Conservation (phyloP, 2,113 vertebrate species). For the Nansenia antarctica region DNA sequence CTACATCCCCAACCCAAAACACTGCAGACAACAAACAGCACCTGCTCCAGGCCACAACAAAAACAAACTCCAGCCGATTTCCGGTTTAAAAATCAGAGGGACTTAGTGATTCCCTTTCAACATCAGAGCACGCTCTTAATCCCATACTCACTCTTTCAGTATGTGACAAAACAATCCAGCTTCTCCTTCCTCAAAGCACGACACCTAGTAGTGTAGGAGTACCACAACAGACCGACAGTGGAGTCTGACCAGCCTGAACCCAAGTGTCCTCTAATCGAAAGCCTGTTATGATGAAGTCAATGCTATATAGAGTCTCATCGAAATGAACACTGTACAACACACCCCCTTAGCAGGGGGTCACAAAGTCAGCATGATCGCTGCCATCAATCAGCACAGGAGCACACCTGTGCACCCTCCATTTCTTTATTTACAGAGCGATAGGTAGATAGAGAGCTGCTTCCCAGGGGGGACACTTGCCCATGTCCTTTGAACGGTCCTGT, state of each 20-base stretch:
- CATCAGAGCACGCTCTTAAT: slow-evolving; percentile 12
- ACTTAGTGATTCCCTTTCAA: slow-evolving; percentile 6
- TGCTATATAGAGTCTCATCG: neutral
- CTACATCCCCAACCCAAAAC: neutral
- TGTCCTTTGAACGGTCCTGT: too few species aligned
- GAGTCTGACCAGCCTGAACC: neutral
- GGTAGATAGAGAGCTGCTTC: too few species aligned
- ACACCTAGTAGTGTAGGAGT: neutral
- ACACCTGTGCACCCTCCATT: too few species aligned
- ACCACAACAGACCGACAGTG: neutral
- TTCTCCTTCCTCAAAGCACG: neutral
- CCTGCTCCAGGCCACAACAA: neutral
- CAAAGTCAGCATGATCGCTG: too few species aligned
- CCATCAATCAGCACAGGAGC: too few species aligned
- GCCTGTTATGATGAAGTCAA: neutral
- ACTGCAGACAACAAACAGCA: neutral
- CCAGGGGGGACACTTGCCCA: too few species aligned
- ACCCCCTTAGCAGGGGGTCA: too few species aligned
- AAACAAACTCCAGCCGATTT: neutral
- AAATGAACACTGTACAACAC: too few species aligned
- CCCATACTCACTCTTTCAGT: neutral
- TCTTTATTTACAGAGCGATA: too few species aligned
- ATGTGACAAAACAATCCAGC: neutral
- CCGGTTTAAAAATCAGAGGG: neutral
- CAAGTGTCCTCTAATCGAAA: neutral